A percentile compares a stretch with the other conserved stretches of the same genome.
Conservation (phyloP, 2,888 invertebrate species). For the Drepanosiphum platanoidis region DNA sequence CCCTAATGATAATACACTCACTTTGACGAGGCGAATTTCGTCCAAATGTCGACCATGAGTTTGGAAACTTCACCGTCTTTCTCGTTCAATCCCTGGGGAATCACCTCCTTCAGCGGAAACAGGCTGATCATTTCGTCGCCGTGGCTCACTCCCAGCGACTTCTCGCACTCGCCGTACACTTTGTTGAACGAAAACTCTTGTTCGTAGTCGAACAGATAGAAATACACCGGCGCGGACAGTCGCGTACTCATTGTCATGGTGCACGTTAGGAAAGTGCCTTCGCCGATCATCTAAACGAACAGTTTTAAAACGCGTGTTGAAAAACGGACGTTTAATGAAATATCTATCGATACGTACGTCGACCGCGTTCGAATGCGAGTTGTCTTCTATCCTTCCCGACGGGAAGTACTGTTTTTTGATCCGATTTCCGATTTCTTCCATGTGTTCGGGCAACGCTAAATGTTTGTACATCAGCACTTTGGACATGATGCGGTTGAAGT, state of each 20-base stretch:
- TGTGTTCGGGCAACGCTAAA: constrained; percentile 6
- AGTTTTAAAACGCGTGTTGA: not conserved
- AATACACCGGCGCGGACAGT: constrained; percentile 21
- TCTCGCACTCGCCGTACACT: constrained; percentile 5
- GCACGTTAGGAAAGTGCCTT: constrained; percentile 30
- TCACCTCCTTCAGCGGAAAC: constrained; percentile 30
- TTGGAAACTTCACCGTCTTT: constrained; percentile 52
- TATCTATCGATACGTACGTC: constrained; percentile 4
- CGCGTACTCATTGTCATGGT: not conserved
- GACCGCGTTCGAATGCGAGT: constrained; percentile 12
- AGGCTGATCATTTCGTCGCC: constrained; percentile 63
- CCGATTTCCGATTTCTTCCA: not conserved
- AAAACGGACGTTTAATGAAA: not conserved
- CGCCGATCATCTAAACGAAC: constrained; percentile 52
- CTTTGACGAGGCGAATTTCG: constrained; percentile 53
- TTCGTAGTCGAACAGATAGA: constrained; percentile 43
- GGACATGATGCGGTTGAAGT: not conserved
- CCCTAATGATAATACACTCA: constrained; percentile 32
- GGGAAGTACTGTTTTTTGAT: constrained; percentile 28
- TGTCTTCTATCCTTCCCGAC: constrained; percentile 1
- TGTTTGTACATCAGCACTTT: constrained; percentile 24
- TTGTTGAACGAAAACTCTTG: constrained; percentile 20
- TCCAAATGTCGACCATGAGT: constrained; percentile 54
- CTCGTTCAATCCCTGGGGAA: constrained; percentile 14
- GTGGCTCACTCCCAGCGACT: constrained; percentile 53